Evolutionary conservation across 2,888 invertebrate genomes (phyloP).

Genomic region (Drosophila acutilabella): DNA sequence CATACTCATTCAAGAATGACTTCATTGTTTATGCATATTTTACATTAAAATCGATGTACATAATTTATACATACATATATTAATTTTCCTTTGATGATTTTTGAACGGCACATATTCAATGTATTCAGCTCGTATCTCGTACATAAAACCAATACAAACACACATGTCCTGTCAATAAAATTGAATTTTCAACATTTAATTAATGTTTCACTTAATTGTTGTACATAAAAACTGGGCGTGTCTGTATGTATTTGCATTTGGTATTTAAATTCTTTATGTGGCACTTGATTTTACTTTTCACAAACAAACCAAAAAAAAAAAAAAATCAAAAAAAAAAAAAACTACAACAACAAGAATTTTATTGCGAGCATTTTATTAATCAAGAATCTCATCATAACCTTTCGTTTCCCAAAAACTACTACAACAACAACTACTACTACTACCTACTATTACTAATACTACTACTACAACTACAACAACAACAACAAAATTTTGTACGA

Average conservation of each 20-base stretch:
- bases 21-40: slow-evolving; percentile 45
- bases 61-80: slow-evolving; percentile 21
- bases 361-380: slow-evolving; percentile 74
- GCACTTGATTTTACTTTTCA: slow-evolving; percentile 64
- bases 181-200: background rate
- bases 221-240: slow-evolving; percentile 11
- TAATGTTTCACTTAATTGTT: background rate
- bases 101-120: slow-evolving; percentile 45
- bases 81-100: slow-evolving; percentile 25
- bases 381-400: slow-evolving; percentile 76
- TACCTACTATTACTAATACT: slow-evolving; percentile 32
- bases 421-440: slow-evolving; percentile 45
- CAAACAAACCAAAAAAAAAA: slow-evolving; percentile 42
- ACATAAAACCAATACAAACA: slow-evolving; percentile 29
- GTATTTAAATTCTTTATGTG: slow-evolving; percentile 63
- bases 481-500: slow-evolving; percentile 34
- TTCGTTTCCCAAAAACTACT: slow-evolving; percentile 71
- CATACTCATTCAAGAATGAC: slow-evolving; percentile 38
- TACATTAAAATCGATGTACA: slow-evolving; percentile 46
- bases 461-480: slow-evolving; percentile 34
- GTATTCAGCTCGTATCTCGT: slow-evolving; percentile 35
- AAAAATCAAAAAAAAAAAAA: slow-evolving; percentile 31
- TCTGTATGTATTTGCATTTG: slow-evolving; percentile 46
- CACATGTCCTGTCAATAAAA: slow-evolving; percentile 20
- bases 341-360: slow-evolving; percentile 38